Percentiles rank a stretch among this genome's conserved stretches.
Evolutionary conservation across 2,797 vertebrate species (phyloP).

Genomic region (Enteromius anoplus): DNA sequence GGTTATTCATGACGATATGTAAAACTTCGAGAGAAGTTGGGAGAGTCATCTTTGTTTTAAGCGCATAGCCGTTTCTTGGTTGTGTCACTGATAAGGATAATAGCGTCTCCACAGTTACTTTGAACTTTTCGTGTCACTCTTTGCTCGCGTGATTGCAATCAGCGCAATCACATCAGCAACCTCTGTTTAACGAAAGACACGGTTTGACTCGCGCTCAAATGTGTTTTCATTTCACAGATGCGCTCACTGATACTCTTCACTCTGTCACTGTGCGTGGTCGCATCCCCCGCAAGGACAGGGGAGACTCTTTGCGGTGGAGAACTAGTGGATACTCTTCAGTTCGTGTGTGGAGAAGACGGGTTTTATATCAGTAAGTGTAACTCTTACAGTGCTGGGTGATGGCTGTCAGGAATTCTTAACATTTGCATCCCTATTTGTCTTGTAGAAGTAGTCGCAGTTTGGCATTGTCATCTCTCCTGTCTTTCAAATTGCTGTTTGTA

Average conservation of each 20-base stretch:
- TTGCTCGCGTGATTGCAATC: background rate
- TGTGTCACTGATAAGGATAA: conserved; percentile 29
- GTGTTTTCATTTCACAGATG: conserved; percentile 69
- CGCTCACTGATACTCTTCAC: conserved; percentile 72
- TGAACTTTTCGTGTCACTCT: conserved; percentile 11
- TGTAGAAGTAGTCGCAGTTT: background rate
- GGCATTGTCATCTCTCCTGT: background rate
- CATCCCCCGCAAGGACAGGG: conserved; percentile 76
- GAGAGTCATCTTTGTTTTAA: background rate
- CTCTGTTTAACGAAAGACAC: background rate
- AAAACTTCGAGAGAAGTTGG: conserved; percentile 1
- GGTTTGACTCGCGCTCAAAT: background rate
- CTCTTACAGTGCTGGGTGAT: conserved; percentile 6
- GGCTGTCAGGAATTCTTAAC: background rate
- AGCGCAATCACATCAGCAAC: background rate
- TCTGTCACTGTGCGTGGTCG: conserved; percentile 79
- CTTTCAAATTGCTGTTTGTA: conserved; percentile 1
- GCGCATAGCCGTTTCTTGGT: background rate
- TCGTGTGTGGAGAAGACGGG: conserved; percentile 86
- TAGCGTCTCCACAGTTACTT: conserved; percentile 1
- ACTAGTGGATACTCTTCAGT: conserved; percentile 89
- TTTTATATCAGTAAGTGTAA: conserved; percentile 87
- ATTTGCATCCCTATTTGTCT: background rate
- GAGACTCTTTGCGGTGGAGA: conserved; percentile 89
- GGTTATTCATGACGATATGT: background rate